Evolutionary conservation across 2,888 invertebrate genomes (phyloP).

Genomic region (Zygogramma bicolorata): DNA sequence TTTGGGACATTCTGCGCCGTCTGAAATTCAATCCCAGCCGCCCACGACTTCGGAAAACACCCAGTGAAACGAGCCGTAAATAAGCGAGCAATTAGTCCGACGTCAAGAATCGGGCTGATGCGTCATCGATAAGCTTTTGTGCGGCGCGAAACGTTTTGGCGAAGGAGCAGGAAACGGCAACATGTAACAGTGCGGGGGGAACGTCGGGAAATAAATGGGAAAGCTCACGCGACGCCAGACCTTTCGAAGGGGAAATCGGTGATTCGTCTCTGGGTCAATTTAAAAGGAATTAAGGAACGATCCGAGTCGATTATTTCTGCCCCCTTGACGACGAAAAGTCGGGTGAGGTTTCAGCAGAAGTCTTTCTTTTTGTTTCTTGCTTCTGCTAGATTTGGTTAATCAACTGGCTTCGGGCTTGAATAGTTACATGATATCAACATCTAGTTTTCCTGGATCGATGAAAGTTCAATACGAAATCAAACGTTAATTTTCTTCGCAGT

Average conservation of each 20-base stretch:
- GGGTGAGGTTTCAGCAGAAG: too few species aligned
- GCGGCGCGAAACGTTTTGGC: constrained; percentile 14
- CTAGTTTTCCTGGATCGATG: too few species aligned
- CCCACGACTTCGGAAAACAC: not conserved
- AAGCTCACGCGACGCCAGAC: constrained; percentile 21
- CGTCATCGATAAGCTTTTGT: constrained; percentile 26
- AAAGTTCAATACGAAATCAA: too few species aligned
- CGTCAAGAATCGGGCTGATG: constrained; percentile 16
- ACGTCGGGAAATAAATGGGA: constrained; percentile 27
- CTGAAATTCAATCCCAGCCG: not conserved
- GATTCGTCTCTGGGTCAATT: constrained; percentile 39
- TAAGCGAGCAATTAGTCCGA: not conserved
- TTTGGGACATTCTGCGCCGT: not conserved
- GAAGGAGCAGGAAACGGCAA: constrained; percentile 27
- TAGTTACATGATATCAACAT: too few species aligned
- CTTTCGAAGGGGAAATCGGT: constrained; percentile 8
- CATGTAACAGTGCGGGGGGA: constrained; percentile 21
- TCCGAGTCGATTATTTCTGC: too few species aligned
- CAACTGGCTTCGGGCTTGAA: too few species aligned
- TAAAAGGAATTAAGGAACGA: constrained; percentile 46
- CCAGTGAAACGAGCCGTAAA: not conserved
- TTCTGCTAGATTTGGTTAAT: too few species aligned
- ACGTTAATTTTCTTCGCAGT: too few species aligned
- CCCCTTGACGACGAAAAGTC: too few species aligned
- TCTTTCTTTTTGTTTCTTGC: not conserved